A percentile compares a stretch with the other conserved stretches of the same genome.
phyloP scores from a whole-genome alignment of 2,113 vertebrate genomes.

The Myxocyprinus asiaticus region DNA sequence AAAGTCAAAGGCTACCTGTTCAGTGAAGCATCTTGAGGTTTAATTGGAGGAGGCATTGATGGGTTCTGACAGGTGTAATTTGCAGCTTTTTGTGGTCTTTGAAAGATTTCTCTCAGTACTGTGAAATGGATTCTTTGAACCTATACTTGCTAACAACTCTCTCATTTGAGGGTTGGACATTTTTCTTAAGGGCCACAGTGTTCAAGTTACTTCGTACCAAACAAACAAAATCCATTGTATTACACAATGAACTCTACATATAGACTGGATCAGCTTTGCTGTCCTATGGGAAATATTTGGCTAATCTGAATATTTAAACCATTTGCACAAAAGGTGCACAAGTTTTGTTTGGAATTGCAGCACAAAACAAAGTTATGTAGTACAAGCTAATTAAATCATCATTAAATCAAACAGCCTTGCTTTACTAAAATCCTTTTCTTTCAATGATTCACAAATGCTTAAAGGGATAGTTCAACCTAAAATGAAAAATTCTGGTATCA shows the following conservation, averaged over 20 bases:
- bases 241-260: too few species aligned
- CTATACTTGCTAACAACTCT: neutral
- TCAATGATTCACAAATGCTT: neutral
- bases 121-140: constrained; percentile 13
- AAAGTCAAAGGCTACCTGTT: neutral
- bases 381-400: neutral
- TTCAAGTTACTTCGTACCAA: too few species aligned
- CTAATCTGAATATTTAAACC: constrained; percentile 1
- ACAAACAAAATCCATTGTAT: too few species aligned
- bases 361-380: neutral
- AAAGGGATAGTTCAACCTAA: too few species aligned
- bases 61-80: constrained; percentile 20
- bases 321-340: neutral
- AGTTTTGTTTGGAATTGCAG: neutral
- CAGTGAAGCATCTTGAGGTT: neutral
- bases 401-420: neutral
- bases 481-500: too few species aligned
- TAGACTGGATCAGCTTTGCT: too few species aligned
- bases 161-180: too few species aligned
- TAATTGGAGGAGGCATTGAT: neutral
- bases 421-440: neutral
- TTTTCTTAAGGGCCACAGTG: too few species aligned
- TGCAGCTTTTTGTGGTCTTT: constrained; percentile 19
- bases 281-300: neutral
- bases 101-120: constrained; percentile 5